These are phyloP conservation scores for Ormia ochracea DNA, from an alignment of 2,888 invertebrate genomes.

Conservation along the genomic window DNA sequence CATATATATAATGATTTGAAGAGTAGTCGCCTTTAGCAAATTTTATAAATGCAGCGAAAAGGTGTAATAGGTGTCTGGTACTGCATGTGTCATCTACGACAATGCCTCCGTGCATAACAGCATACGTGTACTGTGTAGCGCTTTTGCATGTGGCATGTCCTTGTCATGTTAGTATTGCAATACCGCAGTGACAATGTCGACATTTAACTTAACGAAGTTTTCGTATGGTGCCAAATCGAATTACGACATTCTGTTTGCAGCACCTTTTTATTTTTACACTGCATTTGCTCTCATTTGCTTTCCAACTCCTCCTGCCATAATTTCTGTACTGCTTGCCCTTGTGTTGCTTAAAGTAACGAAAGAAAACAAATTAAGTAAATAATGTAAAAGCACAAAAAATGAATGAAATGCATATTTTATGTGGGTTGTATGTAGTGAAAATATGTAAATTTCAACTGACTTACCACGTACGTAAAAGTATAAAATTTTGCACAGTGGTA, in stretches of 20 bases:
- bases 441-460: background rate
- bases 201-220: slow-evolving; percentile 64
- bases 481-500: background rate
- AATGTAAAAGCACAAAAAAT: slow-evolving; percentile 30
- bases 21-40: too few species aligned
- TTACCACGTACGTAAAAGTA: background rate
- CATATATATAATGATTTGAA: too few species aligned
- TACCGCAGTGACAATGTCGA: slow-evolving; percentile 64
- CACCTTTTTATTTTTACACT: slow-evolving; percentile 30
- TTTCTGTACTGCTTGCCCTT: too few species aligned
- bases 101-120: background rate
- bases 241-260: slow-evolving; percentile 53
- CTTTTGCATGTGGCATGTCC: slow-evolving; percentile 53
- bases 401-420: slow-evolving; percentile 16
- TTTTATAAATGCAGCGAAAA: background rate
- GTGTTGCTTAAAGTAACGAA: background rate
- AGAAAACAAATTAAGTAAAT: slow-evolving; percentile 9
- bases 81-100: background rate
- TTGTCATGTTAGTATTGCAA: slow-evolving; percentile 60
- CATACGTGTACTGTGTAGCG: background rate
- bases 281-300: background rate
- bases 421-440: background rate
- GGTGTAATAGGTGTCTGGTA: too few species aligned
- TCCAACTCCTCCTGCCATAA: background rate
- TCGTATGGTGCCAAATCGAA: slow-evolving; percentile 62